phyloP scores from a whole-genome alignment of 2,797 vertebrate species.

The Phylloscopus collybita region DNA sequence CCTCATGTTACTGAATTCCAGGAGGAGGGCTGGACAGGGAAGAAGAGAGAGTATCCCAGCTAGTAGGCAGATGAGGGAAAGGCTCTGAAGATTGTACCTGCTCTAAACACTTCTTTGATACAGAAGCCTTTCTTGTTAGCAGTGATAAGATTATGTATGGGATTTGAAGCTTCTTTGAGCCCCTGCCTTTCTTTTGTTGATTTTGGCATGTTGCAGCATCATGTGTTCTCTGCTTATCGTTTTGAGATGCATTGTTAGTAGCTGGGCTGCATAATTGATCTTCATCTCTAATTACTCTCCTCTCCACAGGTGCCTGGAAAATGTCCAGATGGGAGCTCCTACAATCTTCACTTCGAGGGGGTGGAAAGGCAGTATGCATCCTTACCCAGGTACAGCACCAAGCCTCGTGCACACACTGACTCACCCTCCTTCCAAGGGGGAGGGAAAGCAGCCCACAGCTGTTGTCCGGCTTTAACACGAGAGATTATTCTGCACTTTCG shows the following conservation, averaged over 20 bases:
- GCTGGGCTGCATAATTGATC: conserved; percentile 73
- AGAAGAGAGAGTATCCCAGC: not conserved
- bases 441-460: conserved; percentile 29
- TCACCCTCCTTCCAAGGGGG: not conserved
- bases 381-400: conserved; percentile 84
- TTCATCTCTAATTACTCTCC: conserved; percentile 77
- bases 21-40: not conserved
- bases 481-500: conserved; percentile 48
- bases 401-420: not conserved
- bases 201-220: conserved; percentile 70
- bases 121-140: conserved; percentile 36
- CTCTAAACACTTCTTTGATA: conserved; percentile 5
- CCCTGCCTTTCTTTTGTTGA: conserved; percentile 58
- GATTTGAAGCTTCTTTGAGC: conserved; percentile 47
- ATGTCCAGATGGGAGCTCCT: conserved; percentile 81
- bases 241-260: conserved; percentile 75
- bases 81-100: not conserved
- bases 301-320: conserved; percentile 85
- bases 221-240: conserved; percentile 70
- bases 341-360: conserved; percentile 84
- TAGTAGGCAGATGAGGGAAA: not conserved
- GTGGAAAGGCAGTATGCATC: conserved; percentile 92
- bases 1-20: not conserved
- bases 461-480: conserved; percentile 12
- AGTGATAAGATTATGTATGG: conserved; percentile 48